These are phyloP conservation scores for Pogoniulus pusillus DNA, from an alignment of 2,797 vertebrate species.

Conservation along the genomic window DNA sequence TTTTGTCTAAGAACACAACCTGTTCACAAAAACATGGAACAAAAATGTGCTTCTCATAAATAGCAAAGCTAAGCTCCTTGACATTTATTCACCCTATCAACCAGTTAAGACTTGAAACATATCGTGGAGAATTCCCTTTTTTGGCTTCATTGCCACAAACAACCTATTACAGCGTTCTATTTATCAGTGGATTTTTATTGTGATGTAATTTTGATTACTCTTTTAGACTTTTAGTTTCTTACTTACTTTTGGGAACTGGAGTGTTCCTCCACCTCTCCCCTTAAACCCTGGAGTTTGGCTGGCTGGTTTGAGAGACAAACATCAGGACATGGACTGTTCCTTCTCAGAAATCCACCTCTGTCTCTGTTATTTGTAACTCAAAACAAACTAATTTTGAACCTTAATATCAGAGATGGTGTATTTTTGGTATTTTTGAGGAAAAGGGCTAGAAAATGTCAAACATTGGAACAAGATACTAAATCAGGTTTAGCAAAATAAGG, in stretches of 20 bases:
- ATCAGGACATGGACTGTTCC: background rate
- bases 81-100: background rate
- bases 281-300: background rate
- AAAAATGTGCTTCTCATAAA: background rate
- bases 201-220: background rate
- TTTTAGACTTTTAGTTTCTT: background rate
- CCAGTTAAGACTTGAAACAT: background rate
- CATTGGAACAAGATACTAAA: background rate
- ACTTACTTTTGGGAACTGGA: background rate
- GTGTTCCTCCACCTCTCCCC: background rate
- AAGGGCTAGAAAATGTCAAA: background rate
- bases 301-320: background rate
- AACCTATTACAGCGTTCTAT: background rate
- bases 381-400: background rate
- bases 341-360: background rate
- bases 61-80: background rate
- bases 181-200: background rate
- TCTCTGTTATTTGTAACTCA: background rate
- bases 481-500: background rate
- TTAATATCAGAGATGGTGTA: background rate
- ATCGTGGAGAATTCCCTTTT: background rate
- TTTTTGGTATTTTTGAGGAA: background rate
- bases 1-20: background rate
- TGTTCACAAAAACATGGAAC: background rate
- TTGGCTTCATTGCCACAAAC: background rate